Percentiles rank a stretch among this genome's conserved stretches.
Conservation (phyloP, 2,888 invertebrate genomes). For the Clostera curtula region DNA sequence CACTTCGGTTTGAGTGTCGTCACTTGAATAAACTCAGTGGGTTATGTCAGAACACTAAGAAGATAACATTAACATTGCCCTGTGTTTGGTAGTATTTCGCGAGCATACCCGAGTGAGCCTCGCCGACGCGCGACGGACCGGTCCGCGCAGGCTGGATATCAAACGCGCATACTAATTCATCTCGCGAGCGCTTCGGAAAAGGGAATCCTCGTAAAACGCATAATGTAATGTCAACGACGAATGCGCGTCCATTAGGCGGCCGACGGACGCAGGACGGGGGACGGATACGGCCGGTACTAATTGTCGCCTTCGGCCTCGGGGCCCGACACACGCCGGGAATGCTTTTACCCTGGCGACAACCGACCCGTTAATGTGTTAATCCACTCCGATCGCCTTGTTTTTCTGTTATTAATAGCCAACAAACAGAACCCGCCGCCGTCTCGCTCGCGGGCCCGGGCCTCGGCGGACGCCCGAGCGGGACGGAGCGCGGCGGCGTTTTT, state of each 20-base stretch:
- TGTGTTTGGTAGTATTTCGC: too few species aligned
- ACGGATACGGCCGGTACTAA: slow-evolving; percentile 29
- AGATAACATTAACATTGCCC: too few species aligned
- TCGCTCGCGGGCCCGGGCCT: slow-evolving; percentile 21
- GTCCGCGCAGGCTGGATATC: too few species aligned
- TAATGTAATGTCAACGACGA: neutral
- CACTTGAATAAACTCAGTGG: too few species aligned
- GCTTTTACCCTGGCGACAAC: slow-evolving; percentile 60
- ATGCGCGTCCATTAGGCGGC: slow-evolving; percentile 1
- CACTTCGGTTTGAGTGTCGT: too few species aligned
- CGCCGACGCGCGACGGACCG: too few species aligned
- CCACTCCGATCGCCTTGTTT: slow-evolving; percentile 61
- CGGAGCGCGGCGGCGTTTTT: neutral
- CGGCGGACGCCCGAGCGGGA: slow-evolving; percentile 12
- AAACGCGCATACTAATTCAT: too few species aligned
- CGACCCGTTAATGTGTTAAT: slow-evolving; percentile 69
- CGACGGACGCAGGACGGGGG: slow-evolving; percentile 14
- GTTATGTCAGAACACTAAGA: too few species aligned
- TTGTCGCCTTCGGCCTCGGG: slow-evolving; percentile 24
- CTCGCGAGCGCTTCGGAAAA: too few species aligned
- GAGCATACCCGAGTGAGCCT: too few species aligned
- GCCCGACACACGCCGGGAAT: slow-evolving; percentile 51
- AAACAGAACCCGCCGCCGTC: slow-evolving; percentile 37
- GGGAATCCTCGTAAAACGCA: neutral
- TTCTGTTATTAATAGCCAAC: slow-evolving; percentile 60